phyloP scores from a whole-genome alignment of 2,797 vertebrate species.

The Poeciliopsis presidionis region DNA sequence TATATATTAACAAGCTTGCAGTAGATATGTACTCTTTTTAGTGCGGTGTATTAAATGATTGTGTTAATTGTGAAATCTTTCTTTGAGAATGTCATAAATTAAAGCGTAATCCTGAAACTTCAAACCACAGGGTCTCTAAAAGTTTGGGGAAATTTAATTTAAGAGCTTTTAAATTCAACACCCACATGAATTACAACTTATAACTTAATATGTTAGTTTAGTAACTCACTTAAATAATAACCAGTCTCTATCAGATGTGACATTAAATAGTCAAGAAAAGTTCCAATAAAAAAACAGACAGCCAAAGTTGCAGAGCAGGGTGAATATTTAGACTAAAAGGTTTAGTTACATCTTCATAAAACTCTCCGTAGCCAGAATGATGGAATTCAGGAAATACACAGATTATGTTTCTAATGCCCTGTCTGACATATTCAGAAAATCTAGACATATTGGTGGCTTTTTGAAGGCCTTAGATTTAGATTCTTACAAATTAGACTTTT shows the following conservation, averaged over 20 bases:
- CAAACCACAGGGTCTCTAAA: background rate
- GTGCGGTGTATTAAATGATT: background rate
- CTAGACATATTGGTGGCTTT: background rate
- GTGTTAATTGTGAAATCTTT: background rate
- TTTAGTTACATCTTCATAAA: background rate
- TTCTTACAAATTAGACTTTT: background rate
- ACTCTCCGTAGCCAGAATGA: background rate
- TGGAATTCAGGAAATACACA: background rate
- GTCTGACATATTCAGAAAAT: background rate
- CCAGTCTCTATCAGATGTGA: background rate
- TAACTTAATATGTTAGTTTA: background rate
- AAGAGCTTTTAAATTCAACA: background rate
- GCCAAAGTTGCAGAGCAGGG: background rate
- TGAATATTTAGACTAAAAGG: background rate
- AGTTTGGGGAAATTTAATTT: background rate
- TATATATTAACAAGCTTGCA: background rate
- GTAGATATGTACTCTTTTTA: background rate
- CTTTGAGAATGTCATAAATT: background rate
- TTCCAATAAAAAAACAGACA: background rate
- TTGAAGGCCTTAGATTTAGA: background rate
- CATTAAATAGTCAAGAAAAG: background rate
- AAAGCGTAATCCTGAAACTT: background rate
- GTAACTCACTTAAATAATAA: background rate
- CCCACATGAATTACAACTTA: background rate
- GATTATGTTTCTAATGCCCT: background rate